These are phyloP conservation scores for Cabera pusaria DNA, from an alignment of 2,888 invertebrate species.

Conservation along the genomic window DNA sequence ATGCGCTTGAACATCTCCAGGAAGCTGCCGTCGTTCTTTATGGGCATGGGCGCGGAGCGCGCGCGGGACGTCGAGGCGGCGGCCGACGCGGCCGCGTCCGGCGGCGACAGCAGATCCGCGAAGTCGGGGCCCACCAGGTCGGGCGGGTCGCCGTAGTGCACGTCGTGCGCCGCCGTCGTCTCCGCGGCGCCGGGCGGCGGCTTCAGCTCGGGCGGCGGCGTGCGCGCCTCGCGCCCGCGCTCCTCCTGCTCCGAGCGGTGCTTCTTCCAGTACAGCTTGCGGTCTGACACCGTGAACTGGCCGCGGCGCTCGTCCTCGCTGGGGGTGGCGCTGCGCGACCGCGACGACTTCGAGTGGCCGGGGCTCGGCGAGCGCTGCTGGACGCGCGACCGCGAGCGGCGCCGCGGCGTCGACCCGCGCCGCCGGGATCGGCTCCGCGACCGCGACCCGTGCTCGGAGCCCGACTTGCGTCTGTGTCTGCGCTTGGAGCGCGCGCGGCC, in stretches of 20 bases:
- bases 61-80: conserved; percentile 65
- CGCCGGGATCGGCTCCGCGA: no score
- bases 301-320: conserved; percentile 72
- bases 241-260: conserved; percentile 61
- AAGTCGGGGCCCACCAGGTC: conserved; percentile 75
- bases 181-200: conserved; percentile 71
- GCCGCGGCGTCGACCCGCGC: conserved; percentile 42
- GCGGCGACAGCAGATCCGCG: conserved; percentile 49
- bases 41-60: conserved; percentile 85
- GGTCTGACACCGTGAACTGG: conserved; percentile 74
- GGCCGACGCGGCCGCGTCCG: conserved; percentile 21
- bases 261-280: conserved; percentile 73
- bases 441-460: conserved; percentile 40
- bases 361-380: conserved; percentile 42
- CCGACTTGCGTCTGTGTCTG: conserved; percentile 39
- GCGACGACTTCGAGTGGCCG: conserved; percentile 45
- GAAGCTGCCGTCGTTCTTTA: conserved; percentile 95
- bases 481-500: conserved; percentile 47
- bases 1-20: conserved; percentile 96
- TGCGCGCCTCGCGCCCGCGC: conserved; percentile 45
- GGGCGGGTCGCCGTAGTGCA: conserved; percentile 72
- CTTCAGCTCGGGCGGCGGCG: conserved; percentile 63
- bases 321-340: conserved; percentile 51
- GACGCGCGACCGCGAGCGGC: conserved; percentile 48
- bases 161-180: conserved; percentile 57